These are phyloP conservation scores for Drosophila pallidifrons DNA, from an alignment of 1,140 invertebrate genomes.

Conservation along the genomic window DNA sequence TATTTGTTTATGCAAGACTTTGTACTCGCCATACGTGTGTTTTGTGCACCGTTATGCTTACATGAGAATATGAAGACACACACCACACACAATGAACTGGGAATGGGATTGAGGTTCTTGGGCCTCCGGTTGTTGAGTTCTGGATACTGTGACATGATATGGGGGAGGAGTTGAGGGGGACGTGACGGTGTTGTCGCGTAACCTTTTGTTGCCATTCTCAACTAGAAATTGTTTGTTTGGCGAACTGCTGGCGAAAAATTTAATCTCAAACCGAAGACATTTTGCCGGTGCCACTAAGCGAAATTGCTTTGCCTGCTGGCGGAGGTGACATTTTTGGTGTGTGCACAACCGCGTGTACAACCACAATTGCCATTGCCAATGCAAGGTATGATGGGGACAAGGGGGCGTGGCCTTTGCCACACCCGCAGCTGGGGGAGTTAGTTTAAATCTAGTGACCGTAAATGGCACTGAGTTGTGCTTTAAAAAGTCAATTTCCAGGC, in stretches of 20 bases:
- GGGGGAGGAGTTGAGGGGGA: neutral
- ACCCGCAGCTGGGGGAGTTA: neutral
- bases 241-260: slow-evolving; percentile 66
- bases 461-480: slow-evolving; percentile 29
- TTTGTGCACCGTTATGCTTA: slow-evolving; percentile 15
- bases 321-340: slow-evolving; percentile 65
- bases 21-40: slow-evolving; percentile 14
- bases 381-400: no score
- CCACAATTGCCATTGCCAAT: neutral
- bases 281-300: slow-evolving; percentile 59
- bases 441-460: slow-evolving; percentile 41
- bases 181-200: slow-evolving; percentile 34
- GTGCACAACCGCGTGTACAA: neutral
- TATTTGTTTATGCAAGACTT: slow-evolving; percentile 18
- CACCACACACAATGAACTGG: slow-evolving; percentile 30
- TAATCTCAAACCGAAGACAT: slow-evolving; percentile 79
- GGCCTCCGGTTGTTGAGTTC: neutral
- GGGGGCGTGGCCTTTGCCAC: neutral
- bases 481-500: slow-evolving; percentile 33
- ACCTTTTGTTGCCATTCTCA: slow-evolving; percentile 48
- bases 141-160: neutral
- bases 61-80: slow-evolving; percentile 34
- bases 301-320: slow-evolving; percentile 73
- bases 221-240: slow-evolving; percentile 76
- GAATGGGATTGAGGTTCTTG: neutral